A percentile compares a stretch with the other conserved stretches of the same genome.
Evolutionary conservation across 1,140 invertebrate genomes (phyloP).

Genomic region (Drosophila kanapiae): DNA sequence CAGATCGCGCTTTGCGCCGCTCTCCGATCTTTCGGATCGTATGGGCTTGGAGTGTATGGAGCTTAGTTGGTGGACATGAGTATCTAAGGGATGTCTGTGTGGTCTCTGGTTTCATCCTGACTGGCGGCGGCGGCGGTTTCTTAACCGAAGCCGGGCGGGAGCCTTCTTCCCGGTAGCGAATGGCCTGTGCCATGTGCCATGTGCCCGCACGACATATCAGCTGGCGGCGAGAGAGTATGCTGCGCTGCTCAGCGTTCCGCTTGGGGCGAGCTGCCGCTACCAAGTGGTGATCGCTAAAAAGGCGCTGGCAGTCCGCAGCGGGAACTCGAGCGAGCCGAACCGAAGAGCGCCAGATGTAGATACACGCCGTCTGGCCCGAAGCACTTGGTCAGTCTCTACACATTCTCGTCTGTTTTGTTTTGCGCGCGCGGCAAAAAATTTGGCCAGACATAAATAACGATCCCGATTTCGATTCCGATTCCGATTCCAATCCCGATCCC

Average conservation of each 20-base stretch:
- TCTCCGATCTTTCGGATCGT: background rate
- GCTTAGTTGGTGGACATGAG: background rate
- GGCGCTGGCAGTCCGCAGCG: slow-evolving; percentile 47
- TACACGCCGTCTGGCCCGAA: slow-evolving; percentile 21
- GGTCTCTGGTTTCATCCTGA: background rate
- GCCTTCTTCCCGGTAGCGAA: background rate
- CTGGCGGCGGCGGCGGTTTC: background rate
- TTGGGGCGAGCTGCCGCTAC: slow-evolving; percentile 9
- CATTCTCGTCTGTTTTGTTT: slow-evolving; percentile 33
- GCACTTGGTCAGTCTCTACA: slow-evolving; percentile 31
- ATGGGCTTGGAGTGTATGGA: background rate
- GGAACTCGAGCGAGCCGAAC: slow-evolving; percentile 56
- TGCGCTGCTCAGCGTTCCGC: slow-evolving; percentile 1
- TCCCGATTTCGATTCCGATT: slow-evolving; percentile 18
- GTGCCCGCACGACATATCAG: background rate
- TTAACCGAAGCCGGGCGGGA: too few relatives aligned
- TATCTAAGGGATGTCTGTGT: background rate
- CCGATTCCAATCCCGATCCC: background rate
- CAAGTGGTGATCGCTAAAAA: slow-evolving; percentile 20
- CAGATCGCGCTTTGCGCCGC: background rate
- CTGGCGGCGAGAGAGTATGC: slow-evolving; percentile 7
- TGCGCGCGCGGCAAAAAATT: slow-evolving; percentile 30
- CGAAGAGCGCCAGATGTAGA: slow-evolving; percentile 39
- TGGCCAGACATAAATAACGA: slow-evolving; percentile 13
- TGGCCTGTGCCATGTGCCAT: background rate